Conservation (phyloP, 2,797 vertebrate species). For the Catamblyrhynchus diadema region DNA sequence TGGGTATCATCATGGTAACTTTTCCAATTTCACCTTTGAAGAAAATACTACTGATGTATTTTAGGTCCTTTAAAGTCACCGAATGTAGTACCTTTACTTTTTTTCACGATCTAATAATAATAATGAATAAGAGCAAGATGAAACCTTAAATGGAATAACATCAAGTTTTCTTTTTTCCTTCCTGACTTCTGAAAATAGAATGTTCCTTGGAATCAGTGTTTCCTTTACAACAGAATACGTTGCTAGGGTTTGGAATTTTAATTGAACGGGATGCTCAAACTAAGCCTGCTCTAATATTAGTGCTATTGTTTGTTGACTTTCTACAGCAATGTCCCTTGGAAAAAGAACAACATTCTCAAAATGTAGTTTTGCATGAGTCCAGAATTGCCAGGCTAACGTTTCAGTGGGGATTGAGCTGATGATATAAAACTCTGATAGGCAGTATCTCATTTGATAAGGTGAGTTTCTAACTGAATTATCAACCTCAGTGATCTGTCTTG, state of each 20-base stretch:
- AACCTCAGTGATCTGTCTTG: not conserved
- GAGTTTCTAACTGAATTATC: not conserved
- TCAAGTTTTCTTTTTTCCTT: not conserved
- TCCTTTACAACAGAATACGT: not conserved
- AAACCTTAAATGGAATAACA: not conserved
- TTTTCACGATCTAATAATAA: constrained; percentile 2
- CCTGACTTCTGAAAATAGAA: not conserved
- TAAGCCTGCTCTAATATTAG: not conserved
- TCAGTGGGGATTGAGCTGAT: not conserved
- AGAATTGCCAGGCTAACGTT: not conserved
- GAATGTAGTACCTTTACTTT: not conserved
- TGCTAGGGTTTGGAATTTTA: not conserved
- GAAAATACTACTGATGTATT: constrained; percentile 32
- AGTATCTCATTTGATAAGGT: not conserved
- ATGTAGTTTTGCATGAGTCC: not conserved
- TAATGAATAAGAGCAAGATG: not conserved
- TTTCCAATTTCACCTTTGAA: constrained; percentile 40
- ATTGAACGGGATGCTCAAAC: fast-evolving
- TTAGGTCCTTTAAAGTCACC: not conserved
- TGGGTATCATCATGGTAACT: not conserved
- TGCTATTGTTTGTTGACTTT: not conserved
- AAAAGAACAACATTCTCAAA: not conserved
- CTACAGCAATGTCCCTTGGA: not conserved
- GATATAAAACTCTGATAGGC: not conserved
- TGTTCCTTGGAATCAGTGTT: not conserved